Evolutionary conservation across 2,888 invertebrate genomes (phyloP).

Genomic region (Nebria brevicollis): DNA sequence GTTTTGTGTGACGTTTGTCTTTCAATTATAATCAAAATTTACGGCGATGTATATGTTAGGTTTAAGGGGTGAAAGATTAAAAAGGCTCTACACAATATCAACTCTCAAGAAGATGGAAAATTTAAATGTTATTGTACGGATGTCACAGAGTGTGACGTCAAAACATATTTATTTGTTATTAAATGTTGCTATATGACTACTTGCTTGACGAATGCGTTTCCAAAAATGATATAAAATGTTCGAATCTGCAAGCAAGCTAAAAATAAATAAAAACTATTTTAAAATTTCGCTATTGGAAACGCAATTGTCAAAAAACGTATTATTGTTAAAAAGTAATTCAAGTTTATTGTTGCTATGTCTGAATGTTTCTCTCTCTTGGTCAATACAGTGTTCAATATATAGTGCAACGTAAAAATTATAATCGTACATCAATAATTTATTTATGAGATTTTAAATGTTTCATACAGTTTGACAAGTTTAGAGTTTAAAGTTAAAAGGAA

Average conservation of each 20-base stretch:
- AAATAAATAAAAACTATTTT: not conserved
- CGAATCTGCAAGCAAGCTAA: no score
- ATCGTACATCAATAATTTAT: not conserved
- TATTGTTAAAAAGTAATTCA: not conserved
- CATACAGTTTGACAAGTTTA: not conserved
- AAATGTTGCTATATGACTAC: not conserved
- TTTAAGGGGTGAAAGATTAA: conserved; percentile 31
- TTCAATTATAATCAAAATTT: conserved; percentile 5
- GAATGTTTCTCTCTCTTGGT: conserved; percentile 40
- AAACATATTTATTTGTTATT: not conserved
- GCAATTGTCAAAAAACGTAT: not conserved
- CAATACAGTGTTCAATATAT: conserved; percentile 24
- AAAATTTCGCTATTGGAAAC: not conserved
- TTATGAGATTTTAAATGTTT: not conserved
- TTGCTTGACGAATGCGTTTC: not conserved
- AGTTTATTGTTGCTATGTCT: conserved; percentile 11
- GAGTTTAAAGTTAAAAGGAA: not conserved
- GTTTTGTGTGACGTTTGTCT: conserved; percentile 4
- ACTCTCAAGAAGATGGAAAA: not conserved
- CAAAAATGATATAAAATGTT: not conserved
- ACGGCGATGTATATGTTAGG: not conserved
- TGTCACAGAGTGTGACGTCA: not conserved
- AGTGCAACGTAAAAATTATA: not conserved
- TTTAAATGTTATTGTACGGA: not conserved
- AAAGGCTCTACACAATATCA: conserved; percentile 29